Conservation (phyloP, 2,113 vertebrate species). For the zebrafish (Danio rerio) region DNA sequence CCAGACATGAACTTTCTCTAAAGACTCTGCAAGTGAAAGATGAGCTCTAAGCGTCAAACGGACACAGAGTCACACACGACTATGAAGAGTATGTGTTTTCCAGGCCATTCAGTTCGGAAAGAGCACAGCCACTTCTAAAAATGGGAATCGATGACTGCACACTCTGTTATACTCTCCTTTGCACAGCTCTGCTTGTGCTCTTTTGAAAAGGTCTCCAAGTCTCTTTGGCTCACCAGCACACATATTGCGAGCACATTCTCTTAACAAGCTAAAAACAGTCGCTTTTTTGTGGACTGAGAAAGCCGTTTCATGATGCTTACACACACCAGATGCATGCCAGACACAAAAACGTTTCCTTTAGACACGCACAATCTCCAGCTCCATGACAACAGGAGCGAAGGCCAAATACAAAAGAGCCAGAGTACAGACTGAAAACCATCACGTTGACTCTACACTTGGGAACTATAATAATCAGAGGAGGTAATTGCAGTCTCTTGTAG, state of each 20-base stretch:
- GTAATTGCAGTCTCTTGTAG: slow-evolving; percentile 46
- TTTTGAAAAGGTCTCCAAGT: slow-evolving; percentile 32
- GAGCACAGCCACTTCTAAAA: slow-evolving; percentile 38
- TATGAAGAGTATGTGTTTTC: slow-evolving; percentile 20
- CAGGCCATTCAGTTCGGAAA: neutral
- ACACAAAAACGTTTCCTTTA: neutral
- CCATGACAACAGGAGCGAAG: slow-evolving; percentile 38
- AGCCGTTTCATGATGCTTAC: slow-evolving; percentile 1
- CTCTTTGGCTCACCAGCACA: neutral
- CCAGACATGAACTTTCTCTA: slow-evolving; percentile 51
- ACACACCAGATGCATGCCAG: slow-evolving; percentile 6
- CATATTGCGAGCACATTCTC: slow-evolving; percentile 1
- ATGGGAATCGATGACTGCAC: slow-evolving; percentile 45
- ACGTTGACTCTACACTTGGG: neutral
- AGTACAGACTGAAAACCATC: slow-evolving; percentile 10
- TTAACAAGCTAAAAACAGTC: slow-evolving; percentile 32
- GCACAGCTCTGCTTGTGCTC: neutral
- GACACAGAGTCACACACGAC: slow-evolving; percentile 12
- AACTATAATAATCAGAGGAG: slow-evolving; percentile 46
- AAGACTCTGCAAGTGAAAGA: slow-evolving; percentile 45
- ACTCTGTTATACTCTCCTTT: slow-evolving; percentile 23
- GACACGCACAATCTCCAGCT: slow-evolving; percentile 18
- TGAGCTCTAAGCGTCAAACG: slow-evolving; percentile 40
- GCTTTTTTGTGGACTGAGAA: neutral
- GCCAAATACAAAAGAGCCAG: slow-evolving; percentile 29